Conservation (phyloP, 2,113 vertebrate species). For the Anguilla japonica region DNA sequence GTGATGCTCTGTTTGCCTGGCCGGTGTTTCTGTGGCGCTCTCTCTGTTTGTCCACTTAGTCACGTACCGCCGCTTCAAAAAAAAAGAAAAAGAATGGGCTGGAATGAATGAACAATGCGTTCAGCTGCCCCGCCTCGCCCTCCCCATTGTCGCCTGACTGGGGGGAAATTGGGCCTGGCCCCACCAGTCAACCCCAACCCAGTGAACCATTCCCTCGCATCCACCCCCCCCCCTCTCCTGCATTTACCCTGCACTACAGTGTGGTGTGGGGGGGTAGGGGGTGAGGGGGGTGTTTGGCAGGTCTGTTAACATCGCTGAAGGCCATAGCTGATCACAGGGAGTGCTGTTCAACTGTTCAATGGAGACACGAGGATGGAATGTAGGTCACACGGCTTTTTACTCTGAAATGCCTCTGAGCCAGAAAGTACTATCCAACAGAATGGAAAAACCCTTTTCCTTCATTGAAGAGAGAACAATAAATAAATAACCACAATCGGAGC, state of each 20-base stretch:
- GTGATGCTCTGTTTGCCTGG: neutral
- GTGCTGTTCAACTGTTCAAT: neutral
- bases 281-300: neutral
- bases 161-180: neutral
- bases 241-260: neutral
- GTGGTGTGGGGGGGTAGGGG: neutral
- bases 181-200: neutral
- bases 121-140: neutral
- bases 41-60: neutral
- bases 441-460: neutral
- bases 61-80: neutral
- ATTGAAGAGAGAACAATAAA: neutral
- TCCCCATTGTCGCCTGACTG: slow-evolving; percentile 18
- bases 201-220: neutral
- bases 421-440: neutral
- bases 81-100: neutral
- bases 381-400: slow-evolving; percentile 56
- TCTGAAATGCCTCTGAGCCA: slow-evolving; percentile 32
- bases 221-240: neutral
- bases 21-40: neutral
- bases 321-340: slow-evolving; percentile 8
- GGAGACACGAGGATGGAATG: slow-evolving; percentile 28
- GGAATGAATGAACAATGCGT: slow-evolving; percentile 8
- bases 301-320: slow-evolving; percentile 17
- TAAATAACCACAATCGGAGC: neutral